phyloP scores from a whole-genome alignment of 1,140 invertebrate genomes.

The Sesamia nonagrioides region DNA sequence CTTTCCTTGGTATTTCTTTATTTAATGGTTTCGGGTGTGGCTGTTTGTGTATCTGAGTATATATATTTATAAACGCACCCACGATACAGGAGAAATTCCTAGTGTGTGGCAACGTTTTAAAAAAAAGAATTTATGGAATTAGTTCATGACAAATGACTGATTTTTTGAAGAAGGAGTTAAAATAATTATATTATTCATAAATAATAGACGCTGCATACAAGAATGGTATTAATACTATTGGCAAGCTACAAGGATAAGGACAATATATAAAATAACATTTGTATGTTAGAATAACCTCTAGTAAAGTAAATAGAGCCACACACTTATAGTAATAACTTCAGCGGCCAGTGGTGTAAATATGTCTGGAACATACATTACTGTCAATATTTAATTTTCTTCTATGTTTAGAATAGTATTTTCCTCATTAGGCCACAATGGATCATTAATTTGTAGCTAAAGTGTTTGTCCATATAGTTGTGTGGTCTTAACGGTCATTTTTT shows the following conservation, averaged over 20 bases:
- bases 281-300: background rate
- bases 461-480: background rate
- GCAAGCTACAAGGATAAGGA: background rate
- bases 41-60: too few relatives aligned
- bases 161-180: too few relatives aligned
- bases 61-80: too few relatives aligned
- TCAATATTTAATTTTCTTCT: background rate
- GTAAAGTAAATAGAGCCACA: background rate
- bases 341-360: background rate
- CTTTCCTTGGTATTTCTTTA: too few relatives aligned
- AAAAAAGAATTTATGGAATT: too few relatives aligned
- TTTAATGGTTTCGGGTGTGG: too few relatives aligned
- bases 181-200: too few relatives aligned
- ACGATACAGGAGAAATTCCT: too few relatives aligned
- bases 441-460: background rate
- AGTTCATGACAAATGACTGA: too few relatives aligned
- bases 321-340: background rate
- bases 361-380: background rate
- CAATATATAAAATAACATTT: background rate
- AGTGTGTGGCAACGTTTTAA: too few relatives aligned
- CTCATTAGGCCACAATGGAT: background rate
- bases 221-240: too few relatives aligned
- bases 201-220: too few relatives aligned
- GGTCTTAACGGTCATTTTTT: background rate
- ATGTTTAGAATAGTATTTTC: background rate